A percentile compares a stretch with the other conserved stretches of the same genome.
Conservation (phyloP, 2,113 vertebrate species). For the Damaliscus lunatus region DNA sequence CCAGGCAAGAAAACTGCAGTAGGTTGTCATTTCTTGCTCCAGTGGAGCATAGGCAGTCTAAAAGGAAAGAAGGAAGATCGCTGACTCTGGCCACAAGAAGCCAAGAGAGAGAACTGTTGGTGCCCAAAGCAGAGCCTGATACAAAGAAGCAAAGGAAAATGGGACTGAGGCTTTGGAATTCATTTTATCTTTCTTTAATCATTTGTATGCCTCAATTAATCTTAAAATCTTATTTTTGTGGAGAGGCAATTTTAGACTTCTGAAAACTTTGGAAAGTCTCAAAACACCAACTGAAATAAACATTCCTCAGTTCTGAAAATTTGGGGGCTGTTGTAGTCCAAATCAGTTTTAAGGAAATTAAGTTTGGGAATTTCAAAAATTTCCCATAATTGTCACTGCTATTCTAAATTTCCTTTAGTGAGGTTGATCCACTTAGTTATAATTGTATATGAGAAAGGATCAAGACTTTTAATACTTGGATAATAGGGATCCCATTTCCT, state of each 20-base stretch:
- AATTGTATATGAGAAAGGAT: not conserved
- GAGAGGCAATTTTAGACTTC: not conserved
- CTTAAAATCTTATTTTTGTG: not conserved
- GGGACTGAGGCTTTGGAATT: not conserved
- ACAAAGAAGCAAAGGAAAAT: not conserved
- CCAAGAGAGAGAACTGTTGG: not conserved
- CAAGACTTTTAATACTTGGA: not conserved
- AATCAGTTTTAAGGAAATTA: not conserved
- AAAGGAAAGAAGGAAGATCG: not conserved
- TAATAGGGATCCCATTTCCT: not conserved
- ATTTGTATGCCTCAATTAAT: not conserved
- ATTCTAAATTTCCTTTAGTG: not conserved
- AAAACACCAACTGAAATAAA: not conserved
- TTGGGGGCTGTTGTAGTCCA: not conserved
- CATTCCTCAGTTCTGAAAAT: not conserved
- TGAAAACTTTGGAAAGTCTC: not conserved
- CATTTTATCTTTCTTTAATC: not conserved
- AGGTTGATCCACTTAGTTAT: not conserved
- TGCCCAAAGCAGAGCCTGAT: not conserved
- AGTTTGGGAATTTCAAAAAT: not conserved
- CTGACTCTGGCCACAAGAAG: not conserved
- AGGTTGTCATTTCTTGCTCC: not conserved
- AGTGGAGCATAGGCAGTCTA: not conserved
- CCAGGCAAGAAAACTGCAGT: not conserved
- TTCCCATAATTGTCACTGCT: not conserved